Percentiles rank a stretch among this genome's conserved stretches.
Evolutionary conservation across 2,113 vertebrate species (phyloP).

Genomic region (Heteronetta atricapilla): DNA sequence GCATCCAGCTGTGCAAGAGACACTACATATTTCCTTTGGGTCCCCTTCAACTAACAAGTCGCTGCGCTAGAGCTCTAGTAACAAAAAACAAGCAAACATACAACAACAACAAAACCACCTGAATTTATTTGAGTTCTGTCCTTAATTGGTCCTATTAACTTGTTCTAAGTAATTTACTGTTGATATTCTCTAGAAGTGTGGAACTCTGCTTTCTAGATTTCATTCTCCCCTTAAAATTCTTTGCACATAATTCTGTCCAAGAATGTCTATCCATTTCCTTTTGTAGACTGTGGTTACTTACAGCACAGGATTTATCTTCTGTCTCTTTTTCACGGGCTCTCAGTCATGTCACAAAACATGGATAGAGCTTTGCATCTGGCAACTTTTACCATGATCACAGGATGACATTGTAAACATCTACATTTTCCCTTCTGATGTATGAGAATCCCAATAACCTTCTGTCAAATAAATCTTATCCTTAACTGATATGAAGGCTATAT

Average conservation of each 20-base stretch:
- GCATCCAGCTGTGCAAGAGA: not conserved
- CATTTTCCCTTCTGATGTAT: not conserved
- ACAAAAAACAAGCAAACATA: not conserved
- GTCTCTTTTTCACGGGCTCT: not conserved
- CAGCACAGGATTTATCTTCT: not conserved
- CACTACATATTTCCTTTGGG: not conserved
- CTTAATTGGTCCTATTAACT: not conserved
- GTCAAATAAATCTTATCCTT: not conserved
- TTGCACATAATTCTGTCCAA: not conserved
- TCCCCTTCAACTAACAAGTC: not conserved
- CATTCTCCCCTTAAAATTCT: not conserved
- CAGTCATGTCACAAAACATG: not conserved
- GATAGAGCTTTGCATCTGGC: not conserved
- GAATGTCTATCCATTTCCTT: not conserved
- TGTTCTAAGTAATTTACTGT: not conserved
- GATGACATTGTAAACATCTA: not conserved
- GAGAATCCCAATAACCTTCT: not conserved
- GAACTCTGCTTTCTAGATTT: not conserved
- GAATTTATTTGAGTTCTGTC: rapidly evolving
- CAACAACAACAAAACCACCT: not conserved
- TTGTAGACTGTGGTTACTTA: not conserved
- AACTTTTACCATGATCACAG: not conserved
- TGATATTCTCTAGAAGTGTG: not conserved
- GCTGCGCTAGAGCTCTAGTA: not conserved
- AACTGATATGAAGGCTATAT: not conserved